Evolutionary conservation across 2,113 vertebrate genomes (phyloP).

Genomic region (Pituophis catenifer): DNA sequence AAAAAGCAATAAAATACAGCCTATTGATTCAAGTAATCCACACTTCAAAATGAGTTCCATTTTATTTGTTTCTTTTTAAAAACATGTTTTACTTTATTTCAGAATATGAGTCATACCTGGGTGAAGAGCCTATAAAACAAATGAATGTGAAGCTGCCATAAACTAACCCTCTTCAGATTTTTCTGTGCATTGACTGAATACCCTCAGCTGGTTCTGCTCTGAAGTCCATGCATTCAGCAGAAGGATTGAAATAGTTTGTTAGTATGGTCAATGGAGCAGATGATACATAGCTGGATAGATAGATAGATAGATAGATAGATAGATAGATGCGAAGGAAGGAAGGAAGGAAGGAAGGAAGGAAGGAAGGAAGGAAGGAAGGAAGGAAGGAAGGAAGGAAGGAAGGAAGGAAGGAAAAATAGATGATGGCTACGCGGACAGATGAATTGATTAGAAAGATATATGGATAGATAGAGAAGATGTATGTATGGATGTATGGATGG

Average conservation of each 20-base stretch:
- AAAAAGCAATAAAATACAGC: conserved; percentile 8
- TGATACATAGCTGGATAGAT: neutral
- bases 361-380: too few relatives aligned
- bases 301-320: neutral
- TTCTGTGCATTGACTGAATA: neutral
- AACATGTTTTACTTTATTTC: neutral
- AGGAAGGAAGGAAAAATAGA: too few relatives aligned
- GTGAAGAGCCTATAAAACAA: neutral
- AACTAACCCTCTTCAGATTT: neutral
- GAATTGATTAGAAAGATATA: too few relatives aligned
- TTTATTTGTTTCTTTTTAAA: neutral
- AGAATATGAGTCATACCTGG: neutral
- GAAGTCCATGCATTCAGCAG: neutral
- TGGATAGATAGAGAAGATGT: too few relatives aligned
- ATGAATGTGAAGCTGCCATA: neutral
- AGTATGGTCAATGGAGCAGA: neutral
- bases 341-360: too few relatives aligned
- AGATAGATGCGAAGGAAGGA: neutral
- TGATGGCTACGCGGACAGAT: too few relatives aligned
- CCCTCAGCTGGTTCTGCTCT: neutral
- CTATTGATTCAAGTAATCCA: conserved; percentile 3
- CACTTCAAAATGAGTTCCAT: conserved; percentile 4
- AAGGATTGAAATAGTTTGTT: neutral
- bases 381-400: too few relatives aligned
- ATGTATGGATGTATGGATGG: neutral